Base-by-base conservation (phyloP, 1,140 invertebrate species). In the Papilio helenus region DNA sequence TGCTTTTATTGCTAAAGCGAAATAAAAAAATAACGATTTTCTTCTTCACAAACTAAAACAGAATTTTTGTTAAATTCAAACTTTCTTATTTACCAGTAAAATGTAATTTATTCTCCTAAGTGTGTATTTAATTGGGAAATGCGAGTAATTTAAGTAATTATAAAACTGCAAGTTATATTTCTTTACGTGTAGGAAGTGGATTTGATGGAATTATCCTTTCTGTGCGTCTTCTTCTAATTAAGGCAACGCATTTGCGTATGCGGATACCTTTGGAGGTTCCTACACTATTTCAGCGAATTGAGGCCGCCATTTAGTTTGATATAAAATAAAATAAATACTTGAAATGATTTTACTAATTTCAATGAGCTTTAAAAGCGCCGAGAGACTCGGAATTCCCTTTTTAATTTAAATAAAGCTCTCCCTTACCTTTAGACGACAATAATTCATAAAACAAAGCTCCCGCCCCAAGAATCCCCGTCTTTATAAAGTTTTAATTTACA, bases 401-500 rank as follows among this genome's bases (percentile, higher is more conserved):
- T 68, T 68, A 68, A 68, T 68, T 68, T 68, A 68, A 68, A 68
- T 29, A 29, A 68, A 68, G 14, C 34, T 68, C 26, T 34, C 61
- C 26, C 26, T 68, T 7, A 16, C 23, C 61, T 68, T n/a, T 3
- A 29, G 61, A 16, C 61, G 61, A 68, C 61, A 68, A 34, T 68
- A 68, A 68, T 29, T 68, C 61, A 68, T 68, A 29, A 34, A 68
- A 68, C 61, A 68, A 68, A 68, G 61, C 61, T 12, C 26, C 26
- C 61, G 26, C 14, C 61, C 26, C 14, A 68, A 68, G 61, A 68
- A 68, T 26, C 23, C 26, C 61, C 23, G 61, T 26, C 26, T 16
- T 68, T 68, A 34, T 16, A 68, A 68, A 68, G 61, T 68, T 68
- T 68, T 68, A 68, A 68, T 68, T 68, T 68, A 68, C 61, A 68